Conservation (phyloP, 1,140 invertebrate genomes). For the Calephelis nemesis region DNA sequence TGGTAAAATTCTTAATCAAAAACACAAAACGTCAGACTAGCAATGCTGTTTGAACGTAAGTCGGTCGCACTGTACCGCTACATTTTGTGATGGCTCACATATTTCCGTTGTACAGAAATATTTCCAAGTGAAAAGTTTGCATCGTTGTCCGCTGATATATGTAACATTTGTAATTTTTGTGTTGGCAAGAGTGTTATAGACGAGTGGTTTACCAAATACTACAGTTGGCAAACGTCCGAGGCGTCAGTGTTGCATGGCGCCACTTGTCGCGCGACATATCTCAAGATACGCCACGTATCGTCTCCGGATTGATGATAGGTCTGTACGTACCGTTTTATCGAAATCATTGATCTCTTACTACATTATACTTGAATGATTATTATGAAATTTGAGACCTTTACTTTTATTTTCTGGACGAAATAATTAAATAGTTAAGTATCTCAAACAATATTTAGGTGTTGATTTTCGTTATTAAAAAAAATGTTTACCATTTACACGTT, state of each 20-base stretch:
- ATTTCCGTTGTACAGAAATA: not conserved
- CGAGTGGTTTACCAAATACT: slow-evolving; percentile 32
- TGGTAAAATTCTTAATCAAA: too few relatives aligned
- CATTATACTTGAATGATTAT: too few relatives aligned
- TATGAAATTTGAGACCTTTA: not conserved
- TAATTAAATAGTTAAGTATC: too few relatives aligned
- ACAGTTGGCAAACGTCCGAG: slow-evolving; percentile 42
- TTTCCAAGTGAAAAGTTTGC: slow-evolving; percentile 13
- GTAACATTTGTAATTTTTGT: slow-evolving; percentile 21
- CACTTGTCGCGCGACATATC: slow-evolving; percentile 39
- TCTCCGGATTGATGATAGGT: slow-evolving; percentile 9
- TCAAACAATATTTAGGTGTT: too few relatives aligned
- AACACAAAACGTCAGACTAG: too few relatives aligned
- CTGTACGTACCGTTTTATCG: not conserved
- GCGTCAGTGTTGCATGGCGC: slow-evolving; percentile 35
- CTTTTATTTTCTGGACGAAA: too few relatives aligned
- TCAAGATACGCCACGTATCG: slow-evolving; percentile 21
- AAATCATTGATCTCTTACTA: not conserved
- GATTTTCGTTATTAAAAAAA: too few relatives aligned
- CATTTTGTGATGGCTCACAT: slow-evolving; percentile 6
- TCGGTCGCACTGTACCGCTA: not conserved
- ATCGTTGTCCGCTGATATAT: slow-evolving; percentile 16
- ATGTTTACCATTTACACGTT: too few relatives aligned
- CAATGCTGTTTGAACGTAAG: too few relatives aligned
- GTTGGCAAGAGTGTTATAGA: slow-evolving; percentile 20